Conservation (phyloP, 2,113 vertebrate species). For the Chiloscyllium plagiosum region DNA sequence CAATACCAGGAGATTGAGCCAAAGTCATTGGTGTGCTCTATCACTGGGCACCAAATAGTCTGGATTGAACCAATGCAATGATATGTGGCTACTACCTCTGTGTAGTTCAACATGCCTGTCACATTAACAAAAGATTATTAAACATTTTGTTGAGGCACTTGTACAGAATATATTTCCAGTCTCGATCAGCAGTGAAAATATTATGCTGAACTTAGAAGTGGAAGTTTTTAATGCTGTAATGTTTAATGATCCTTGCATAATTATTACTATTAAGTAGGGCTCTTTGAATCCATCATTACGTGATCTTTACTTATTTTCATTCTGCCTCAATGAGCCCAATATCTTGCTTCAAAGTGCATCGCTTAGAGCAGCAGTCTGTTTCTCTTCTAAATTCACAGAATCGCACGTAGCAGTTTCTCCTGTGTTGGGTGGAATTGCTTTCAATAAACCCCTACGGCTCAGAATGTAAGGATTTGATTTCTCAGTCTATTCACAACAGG, state of each 20-base stretch:
- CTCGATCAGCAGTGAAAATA: background rate
- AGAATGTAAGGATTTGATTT: conserved; percentile 27
- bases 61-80: background rate
- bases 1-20: background rate
- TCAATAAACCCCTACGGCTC: conserved; percentile 25
- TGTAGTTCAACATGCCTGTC: background rate
- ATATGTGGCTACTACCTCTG: background rate
- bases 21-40: background rate
- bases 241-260: background rate
- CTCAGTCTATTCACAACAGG: conserved; percentile 27
- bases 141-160: background rate
- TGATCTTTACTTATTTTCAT: conserved; percentile 23
- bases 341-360: background rate
- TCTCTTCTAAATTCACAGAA: conserved; percentile 18
- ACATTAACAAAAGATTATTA: conserved; percentile 10
- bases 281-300: background rate
- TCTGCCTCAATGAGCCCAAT: background rate
- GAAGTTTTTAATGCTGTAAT: background rate
- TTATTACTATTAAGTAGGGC: background rate
- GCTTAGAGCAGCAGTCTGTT: background rate
- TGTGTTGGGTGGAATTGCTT: conserved; percentile 26
- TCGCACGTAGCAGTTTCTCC: background rate
- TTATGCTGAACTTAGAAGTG: background rate
- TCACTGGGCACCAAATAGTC: background rate
- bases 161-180: background rate